phyloP scores from a whole-genome alignment of 2,888 invertebrate species.

The Cacoxenus indagator region DNA sequence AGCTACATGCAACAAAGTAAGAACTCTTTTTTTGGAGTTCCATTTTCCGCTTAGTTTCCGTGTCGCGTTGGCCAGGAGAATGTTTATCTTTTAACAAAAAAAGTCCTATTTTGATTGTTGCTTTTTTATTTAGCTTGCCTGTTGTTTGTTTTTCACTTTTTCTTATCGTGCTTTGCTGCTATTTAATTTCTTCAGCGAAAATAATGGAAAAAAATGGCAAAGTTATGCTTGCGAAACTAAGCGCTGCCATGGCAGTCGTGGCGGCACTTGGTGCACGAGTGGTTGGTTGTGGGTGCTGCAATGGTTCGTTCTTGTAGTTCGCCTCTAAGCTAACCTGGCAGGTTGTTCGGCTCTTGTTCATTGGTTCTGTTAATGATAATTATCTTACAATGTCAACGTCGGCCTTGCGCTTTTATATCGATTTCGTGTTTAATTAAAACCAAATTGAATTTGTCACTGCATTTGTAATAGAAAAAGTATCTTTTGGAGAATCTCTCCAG shows the following conservation, averaged over 20 bases:
- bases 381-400: constrained; percentile 18
- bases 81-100: constrained; percentile 19
- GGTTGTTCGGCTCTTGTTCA: constrained; percentile 32
- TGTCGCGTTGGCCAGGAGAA: constrained; percentile 3
- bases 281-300: background rate
- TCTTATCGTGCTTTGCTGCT: constrained; percentile 31
- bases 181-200: constrained; percentile 59
- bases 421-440: constrained; percentile 57
- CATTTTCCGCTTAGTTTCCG: background rate
- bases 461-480: background rate
- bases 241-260: constrained; percentile 8
- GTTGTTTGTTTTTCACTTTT: background rate
- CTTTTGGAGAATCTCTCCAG: background rate
- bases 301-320: background rate
- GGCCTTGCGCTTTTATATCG: constrained; percentile 41
- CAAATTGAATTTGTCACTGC: constrained; percentile 25
- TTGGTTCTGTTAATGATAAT: constrained; percentile 10
- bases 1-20: background rate
- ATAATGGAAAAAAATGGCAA: constrained; percentile 53
- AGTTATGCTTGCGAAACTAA: constrained; percentile 39
- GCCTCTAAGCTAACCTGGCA: background rate
- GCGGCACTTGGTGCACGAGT: constrained; percentile 28
- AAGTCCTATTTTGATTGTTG: too few relatives aligned
- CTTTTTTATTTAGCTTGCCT: background rate
- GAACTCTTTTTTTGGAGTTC: background rate